Evolutionary conservation across 2,113 vertebrate genomes (phyloP), one percentile per base, ranked within the genome.

Genomic region (Spheniscus mendiculus): DNA sequence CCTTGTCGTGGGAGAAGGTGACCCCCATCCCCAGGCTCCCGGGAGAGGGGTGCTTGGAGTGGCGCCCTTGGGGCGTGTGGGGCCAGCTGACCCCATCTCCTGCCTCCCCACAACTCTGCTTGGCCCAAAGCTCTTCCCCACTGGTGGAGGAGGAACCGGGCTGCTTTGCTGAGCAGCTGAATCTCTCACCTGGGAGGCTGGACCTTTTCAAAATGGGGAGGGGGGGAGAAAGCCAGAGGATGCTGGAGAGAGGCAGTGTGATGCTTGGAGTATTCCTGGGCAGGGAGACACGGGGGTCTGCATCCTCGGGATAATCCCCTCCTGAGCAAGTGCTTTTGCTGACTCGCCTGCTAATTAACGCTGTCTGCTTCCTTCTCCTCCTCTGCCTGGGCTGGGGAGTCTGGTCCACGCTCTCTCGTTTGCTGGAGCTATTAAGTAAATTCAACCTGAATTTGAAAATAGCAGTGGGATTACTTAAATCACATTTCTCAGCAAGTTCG

Each of bases 51-150:
- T 87, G 50, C 49, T 72, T 4, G 3, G 44, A 81, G 27, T 0
- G 0, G n/a, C 1, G 0, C 32, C 18, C 29, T 26, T n/a, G 20
- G 34, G 34, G 4, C 0, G 0, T 5, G 17, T 1, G 15, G 50
- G 17, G 9, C 36, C 4, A 3, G 10, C n/a, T 7, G 36, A 19
- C 27, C 45, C 45, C 15, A 27, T 44, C 36, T 74, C 10, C 55
- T 74, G 26, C 66, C 45, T 71, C 38, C n/a, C 30, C 0, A 0
- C n/a, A 16, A 47, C 15, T 78, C 29, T 45, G 2, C 45, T 73
- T 70, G 73, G 22, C 34, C 62, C 52, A 32, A 66, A 16, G 22
- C 8, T 3, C 32, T 70, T 65, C 55, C 38, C 25, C 76, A 8
- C 66, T 0, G 1, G 5, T 1, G 1, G 26, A 61, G 32, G 21